Evolutionary conservation across 2,797 vertebrate species (phyloP), one percentile per base, ranked within the genome.

Genomic region (Poeciliopsis turneri): DNA sequence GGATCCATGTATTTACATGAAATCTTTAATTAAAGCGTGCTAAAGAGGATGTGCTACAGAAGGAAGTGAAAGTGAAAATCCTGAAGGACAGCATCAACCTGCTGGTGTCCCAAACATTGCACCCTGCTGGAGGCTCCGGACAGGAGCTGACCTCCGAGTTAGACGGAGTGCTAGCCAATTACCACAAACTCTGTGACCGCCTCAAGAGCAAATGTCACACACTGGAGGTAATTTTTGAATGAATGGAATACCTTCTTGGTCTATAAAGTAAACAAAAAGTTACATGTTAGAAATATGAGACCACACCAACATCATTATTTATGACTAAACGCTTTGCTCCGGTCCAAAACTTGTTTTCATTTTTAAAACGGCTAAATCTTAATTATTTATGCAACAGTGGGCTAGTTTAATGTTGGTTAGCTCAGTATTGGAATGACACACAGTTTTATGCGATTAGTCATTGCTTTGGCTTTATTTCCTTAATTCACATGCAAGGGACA

Each of bases 11-110:
- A 23, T 28, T 46, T 39, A 28, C 57, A 51, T 70, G 23, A 33
- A 12, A 3, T 71, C 5, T 0, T 75, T 23, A 82, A 2, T 89
- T 74, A 25, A 94, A 99, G 98, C 97, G 97, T 87, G 98, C 97
- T 0, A 97, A 97, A 94, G 98, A 99, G 95, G 98, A 99, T n/a
- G 98, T 99, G 94, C 82, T 98, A 47, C 98, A 99, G 96, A 99
- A 99, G 79, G 98, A 99, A 89, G 98, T 99, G 91, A 94, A 97
- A 72, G 98, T 99, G 89, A 99, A 99, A 94, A 99, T 99, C 91
- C 93, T 99, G 80, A 99, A 97, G 91, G 98, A 99, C 93, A 99
- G 92, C 88, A 98, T 99, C 91, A 97, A 97, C 90, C 85, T 96
- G 86, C 81, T 99, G 89, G 97, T 97, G 72, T 86, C 93, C 81